Evolutionary conservation across 2,797 vertebrate species (phyloP), one percentile per base, ranked within the genome.

Genomic region (Crenuchus spilurus): DNA sequence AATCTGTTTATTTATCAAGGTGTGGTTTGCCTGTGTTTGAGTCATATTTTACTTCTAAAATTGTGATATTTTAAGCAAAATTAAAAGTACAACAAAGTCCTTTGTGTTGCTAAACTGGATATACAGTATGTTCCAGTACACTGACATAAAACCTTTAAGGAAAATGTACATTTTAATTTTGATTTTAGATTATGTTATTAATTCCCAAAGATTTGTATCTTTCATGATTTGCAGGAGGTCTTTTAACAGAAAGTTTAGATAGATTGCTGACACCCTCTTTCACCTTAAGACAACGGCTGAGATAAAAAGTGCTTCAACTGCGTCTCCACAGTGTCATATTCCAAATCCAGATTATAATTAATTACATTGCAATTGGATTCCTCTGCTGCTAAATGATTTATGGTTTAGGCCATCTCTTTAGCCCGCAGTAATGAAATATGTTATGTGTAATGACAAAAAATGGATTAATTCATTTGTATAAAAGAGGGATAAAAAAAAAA

Each of bases 281-380:
- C 89, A 92, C 89, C 88, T 92, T 91, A 88, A 80, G 76, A 77
- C 84, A 66, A 71, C 86, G 83, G 88, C 88, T 87, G 87, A 87
- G 87, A 81, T 83, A 81, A 80, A 79, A 84, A 44, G 71, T 78
- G 83, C 84, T 82, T 81, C 35, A 39, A 81, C 85, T 73, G 72
- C 73, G 82, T 82, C 82, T 78, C 33, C 61, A 83, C 86, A 76
- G 86, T 87, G 81, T 87, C 86, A 88, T 83, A 82, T 76, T 81
- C 55, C 69, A 67, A 76, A 76, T 79, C 66, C 67, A 79, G 49
- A 65, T 74, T 64, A 74, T 79, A 63, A 79, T 82, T 82, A 82
- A 82, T 79, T 76, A 82, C 64, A 76, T 42, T 67, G 77, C 70
- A 70, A 79, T 75, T 72, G 54, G 73, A 78, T 74, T 79, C 74